Conservation (phyloP, 2,888 invertebrate species). For the Heliothis peltigera region DNA sequence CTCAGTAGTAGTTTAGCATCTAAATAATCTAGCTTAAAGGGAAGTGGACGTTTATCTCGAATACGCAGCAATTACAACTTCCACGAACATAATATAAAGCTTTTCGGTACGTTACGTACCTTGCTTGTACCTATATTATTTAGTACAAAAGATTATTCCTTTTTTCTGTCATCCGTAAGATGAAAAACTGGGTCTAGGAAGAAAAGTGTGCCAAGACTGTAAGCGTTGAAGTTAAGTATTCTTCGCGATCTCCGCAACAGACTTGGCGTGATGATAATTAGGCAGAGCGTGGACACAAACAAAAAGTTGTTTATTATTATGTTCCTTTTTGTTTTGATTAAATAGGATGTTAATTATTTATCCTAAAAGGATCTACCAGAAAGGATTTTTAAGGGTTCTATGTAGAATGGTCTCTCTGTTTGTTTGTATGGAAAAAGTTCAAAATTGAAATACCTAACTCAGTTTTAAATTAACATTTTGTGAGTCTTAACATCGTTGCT, state of each 20-base stretch:
- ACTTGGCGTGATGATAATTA: conserved; percentile 40
- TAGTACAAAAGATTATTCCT: conserved; percentile 1
- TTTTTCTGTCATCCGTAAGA: conserved; percentile 18
- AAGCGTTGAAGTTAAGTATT: conserved; percentile 36
- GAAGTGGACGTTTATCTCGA: no score
- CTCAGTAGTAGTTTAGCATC: neutral
- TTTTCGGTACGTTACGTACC: no score
- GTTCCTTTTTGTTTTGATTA: conserved; percentile 32
- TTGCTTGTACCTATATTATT: neutral
- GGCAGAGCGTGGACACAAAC: conserved; percentile 17
- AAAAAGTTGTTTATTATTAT: conserved; percentile 43
- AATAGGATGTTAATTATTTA: conserved; percentile 20
- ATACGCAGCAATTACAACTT: no score
- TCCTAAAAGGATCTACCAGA: neutral
- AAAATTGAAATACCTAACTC: no score
- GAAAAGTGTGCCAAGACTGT: conserved; percentile 45
- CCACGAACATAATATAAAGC: no score
- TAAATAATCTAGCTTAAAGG: neutral
- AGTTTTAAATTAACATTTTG: no score
- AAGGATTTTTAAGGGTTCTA: neutral
- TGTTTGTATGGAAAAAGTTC: no score
- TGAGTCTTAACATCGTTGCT: neutral
- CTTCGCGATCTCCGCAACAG: conserved; percentile 30
- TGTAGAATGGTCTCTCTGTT: no score
- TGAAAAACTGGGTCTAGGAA: conserved; percentile 36